These are phyloP conservation scores for Chrysaora quinquecirrha DNA, from an alignment of 30 jellyfish, hydroid and myxozoan genomes.

Conservation along the genomic window DNA sequence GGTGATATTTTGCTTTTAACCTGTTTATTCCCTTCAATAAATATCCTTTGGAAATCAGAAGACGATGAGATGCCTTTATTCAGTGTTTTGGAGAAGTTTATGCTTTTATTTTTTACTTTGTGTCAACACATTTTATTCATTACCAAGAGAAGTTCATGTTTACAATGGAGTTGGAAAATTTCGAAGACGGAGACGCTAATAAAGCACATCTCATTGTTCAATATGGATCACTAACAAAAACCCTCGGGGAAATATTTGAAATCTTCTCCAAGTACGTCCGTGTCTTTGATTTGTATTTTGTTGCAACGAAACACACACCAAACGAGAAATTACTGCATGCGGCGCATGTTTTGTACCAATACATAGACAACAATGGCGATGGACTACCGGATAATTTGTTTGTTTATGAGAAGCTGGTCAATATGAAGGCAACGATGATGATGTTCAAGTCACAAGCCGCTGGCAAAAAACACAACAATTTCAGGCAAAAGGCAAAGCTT, in stretches of 20 bases:
- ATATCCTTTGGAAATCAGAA: no score
- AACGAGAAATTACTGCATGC: constrained; percentile 53
- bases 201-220: no score
- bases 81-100: no score
- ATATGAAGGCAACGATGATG: constrained; percentile 50
- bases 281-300: constrained; percentile 54
- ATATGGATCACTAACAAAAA: constrained; percentile 35
- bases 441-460: constrained; percentile 30
- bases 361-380: constrained; percentile 60
- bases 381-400: constrained; percentile 47
- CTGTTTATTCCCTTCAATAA: no score
- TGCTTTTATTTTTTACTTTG: no score
- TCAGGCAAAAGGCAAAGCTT: not conserved
- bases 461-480: not conserved
- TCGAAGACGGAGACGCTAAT: no score
- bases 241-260: constrained; percentile 40
- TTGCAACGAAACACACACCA: constrained; percentile 39
- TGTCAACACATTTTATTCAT: no score
- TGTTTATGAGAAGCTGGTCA: constrained; percentile 21
- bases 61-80: no score
- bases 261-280: constrained; percentile 53
- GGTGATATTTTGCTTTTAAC: no score
- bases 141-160: no score
- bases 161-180: no score
- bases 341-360: constrained; percentile 49